Conservation (phyloP, 2,113 vertebrate species). For the Porphyrio hochstetteri region DNA sequence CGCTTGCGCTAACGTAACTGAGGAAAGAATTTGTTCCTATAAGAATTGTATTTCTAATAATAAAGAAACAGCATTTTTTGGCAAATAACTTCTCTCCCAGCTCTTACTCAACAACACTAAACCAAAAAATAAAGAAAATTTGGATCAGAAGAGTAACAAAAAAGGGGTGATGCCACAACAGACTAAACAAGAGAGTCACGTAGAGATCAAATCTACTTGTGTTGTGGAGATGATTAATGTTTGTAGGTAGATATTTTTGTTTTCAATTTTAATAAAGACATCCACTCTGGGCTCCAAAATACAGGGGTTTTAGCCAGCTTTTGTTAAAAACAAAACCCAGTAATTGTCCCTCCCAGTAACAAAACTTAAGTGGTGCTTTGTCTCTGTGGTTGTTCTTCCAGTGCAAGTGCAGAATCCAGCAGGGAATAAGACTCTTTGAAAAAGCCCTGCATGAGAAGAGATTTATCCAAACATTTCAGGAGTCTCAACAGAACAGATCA, state of each 20-base stretch:
- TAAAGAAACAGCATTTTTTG: not conserved
- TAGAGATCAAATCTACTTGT: not conserved
- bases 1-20: not conserved
- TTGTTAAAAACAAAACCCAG: not conserved
- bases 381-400: not conserved
- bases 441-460: not conserved
- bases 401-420: not conserved
- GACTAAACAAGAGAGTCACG: not conserved
- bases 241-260: not conserved
- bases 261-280: not conserved
- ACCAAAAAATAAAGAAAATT: not conserved
- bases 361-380: not conserved
- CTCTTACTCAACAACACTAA: not conserved
- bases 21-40: constrained; percentile 20
- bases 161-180: not conserved
- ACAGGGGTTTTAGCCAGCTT: not conserved
- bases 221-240: not conserved
- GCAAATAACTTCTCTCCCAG: not conserved
- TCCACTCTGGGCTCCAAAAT: not conserved
- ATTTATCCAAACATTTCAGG: not conserved
- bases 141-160: not conserved
- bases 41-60: constrained; percentile 38
- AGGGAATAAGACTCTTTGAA: not conserved
- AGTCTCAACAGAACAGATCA: not conserved
- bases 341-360: not conserved